These are phyloP conservation scores for Drepana arcuata DNA, from an alignment of 1,140 invertebrate genomes.

Conservation along the genomic window DNA sequence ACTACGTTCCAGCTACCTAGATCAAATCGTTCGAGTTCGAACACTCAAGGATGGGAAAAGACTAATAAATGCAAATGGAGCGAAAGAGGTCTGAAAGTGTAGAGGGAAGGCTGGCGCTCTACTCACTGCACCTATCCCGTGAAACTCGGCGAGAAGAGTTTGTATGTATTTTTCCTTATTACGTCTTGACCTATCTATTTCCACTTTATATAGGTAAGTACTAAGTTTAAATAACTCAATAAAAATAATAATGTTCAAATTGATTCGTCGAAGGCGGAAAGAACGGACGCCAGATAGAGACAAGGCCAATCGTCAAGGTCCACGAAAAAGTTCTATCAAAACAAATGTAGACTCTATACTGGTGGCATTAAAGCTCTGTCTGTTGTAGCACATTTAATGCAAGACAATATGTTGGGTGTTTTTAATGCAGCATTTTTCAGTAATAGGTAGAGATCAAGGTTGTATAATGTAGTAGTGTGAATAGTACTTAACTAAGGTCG, in stretches of 20 bases:
- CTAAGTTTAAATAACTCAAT: conserved; percentile 24
- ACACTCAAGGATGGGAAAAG: too few species aligned
- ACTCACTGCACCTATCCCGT: background rate
- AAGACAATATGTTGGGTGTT: conserved; percentile 61
- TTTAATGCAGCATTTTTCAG: conserved; percentile 68
- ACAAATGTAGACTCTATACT: too few species aligned
- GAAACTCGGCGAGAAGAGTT: background rate
- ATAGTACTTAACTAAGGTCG: too few species aligned
- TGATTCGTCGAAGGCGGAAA: conserved; percentile 69
- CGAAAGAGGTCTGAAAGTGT: too few species aligned
- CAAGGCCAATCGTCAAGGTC: conserved; percentile 65
- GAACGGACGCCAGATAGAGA: conserved; percentile 59
- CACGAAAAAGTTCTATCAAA: conserved; percentile 29
- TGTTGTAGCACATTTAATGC: conserved; percentile 18
- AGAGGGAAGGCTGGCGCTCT: too few species aligned
- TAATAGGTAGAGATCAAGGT: conserved; percentile 67
- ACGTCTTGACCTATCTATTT: background rate
- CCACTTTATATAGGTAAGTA: background rate
- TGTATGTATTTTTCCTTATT: background rate
- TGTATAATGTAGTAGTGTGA: conserved; percentile 22
- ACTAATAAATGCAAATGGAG: too few species aligned
- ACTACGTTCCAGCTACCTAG: too few species aligned
- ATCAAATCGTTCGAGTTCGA: too few species aligned
- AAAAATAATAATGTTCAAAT: conserved; percentile 64
- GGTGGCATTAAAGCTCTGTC: too few species aligned